phyloP scores from a whole-genome alignment of 92 coral and sea anemone genomes.

The Epizoanthus ramosus region DNA sequence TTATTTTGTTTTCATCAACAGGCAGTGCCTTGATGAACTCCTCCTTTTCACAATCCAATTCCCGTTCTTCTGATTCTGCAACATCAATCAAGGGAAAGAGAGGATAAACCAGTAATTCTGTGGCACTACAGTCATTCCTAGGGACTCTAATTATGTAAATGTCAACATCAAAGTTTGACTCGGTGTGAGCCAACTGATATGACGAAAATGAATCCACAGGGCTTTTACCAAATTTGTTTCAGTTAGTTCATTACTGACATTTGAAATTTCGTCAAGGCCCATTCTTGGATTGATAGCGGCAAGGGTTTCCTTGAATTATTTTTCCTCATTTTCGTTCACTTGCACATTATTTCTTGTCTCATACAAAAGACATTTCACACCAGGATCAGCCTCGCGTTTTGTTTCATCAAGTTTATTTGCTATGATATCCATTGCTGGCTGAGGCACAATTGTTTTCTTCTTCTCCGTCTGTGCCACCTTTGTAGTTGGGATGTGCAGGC shows the following conservation, averaged over 20 bases:
- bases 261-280: slow-evolving; percentile 21
- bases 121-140: not conserved
- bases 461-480: slow-evolving; percentile 44
- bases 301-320: not conserved
- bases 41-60: not conserved
- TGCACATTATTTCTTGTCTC: slow-evolving; percentile 32
- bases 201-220: slow-evolving; percentile 22
- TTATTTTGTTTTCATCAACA: slow-evolving; percentile 10
- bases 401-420: slow-evolving; percentile 31
- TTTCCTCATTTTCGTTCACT: not conserved
- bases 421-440: slow-evolving; percentile 44
- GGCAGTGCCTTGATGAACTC: slow-evolving; percentile 5
- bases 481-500: slow-evolving; percentile 44
- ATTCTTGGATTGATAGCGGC: not conserved
- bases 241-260: not conserved
- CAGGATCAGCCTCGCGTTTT: not conserved
- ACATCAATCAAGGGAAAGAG: slow-evolving; percentile 5
- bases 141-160: not conserved
- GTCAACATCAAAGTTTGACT: slow-evolving; percentile 27
- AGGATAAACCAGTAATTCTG: slow-evolving; percentile 21
- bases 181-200: slow-evolving; percentile 15
- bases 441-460: slow-evolving; percentile 43
- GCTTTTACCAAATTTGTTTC: slow-evolving; percentile 30
- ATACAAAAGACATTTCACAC: slow-evolving; percentile 23
- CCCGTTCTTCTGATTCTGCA: not conserved